Percentiles rank a stretch among this genome's conserved stretches.
Conservation (phyloP, 2,113 vertebrate genomes). For the Ciconia stormi region DNA sequence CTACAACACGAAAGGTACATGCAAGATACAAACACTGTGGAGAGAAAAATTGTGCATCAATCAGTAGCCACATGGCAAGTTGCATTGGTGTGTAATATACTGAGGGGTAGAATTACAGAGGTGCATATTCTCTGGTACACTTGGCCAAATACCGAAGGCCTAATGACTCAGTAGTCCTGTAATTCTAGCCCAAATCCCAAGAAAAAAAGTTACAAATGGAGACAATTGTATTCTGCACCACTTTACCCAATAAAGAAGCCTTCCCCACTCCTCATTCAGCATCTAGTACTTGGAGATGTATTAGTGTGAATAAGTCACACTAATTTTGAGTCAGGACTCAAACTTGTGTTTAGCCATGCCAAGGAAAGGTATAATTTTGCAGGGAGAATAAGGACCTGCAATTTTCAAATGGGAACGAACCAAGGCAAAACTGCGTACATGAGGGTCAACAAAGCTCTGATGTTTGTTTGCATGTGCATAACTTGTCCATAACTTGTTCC, state of each 20-base stretch:
- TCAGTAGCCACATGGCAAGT: not conserved
- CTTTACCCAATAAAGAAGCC: not conserved
- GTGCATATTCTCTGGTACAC: not conserved
- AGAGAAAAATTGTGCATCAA: not conserved
- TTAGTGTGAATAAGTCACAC: rapidly evolving
- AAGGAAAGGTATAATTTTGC: not conserved
- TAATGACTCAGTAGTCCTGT: not conserved
- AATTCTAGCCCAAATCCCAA: not conserved
- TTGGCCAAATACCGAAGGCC: not conserved
- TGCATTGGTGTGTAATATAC: not conserved
- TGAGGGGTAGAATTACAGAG: not conserved
- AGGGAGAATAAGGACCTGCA: not conserved
- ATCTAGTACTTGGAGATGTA: not conserved
- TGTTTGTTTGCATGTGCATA: not conserved
- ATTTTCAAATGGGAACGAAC: not conserved
- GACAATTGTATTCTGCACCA: not conserved
- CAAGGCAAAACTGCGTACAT: not conserved
- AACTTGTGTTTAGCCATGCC: not conserved
- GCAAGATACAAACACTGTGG: not conserved
- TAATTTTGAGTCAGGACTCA: not conserved
- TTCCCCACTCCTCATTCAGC: not conserved
- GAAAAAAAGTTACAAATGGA: not conserved
- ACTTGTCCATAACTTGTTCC: not conserved
- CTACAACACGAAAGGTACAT: not conserved
- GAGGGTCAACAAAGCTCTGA: not conserved